These are phyloP conservation scores for Smutsia temminckii DNA, from an alignment of 2,797 vertebrate species.

Conservation along the genomic window DNA sequence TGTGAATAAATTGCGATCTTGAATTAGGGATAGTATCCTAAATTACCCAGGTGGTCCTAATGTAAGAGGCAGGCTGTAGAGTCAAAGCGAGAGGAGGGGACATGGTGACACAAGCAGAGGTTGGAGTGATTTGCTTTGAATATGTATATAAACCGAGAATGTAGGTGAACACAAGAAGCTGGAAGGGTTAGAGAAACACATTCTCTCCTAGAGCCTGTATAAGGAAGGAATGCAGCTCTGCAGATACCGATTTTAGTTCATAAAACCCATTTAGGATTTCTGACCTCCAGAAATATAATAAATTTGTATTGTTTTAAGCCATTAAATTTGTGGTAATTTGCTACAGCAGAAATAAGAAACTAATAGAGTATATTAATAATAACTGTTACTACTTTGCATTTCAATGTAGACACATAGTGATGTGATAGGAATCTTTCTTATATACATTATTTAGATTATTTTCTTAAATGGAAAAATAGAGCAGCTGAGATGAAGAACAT, in stretches of 20 bases:
- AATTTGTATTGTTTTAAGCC: not conserved
- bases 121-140: not conserved
- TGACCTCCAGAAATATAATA: not conserved
- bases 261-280: not conserved
- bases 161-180: not conserved
- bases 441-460: not conserved
- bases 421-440: not conserved
- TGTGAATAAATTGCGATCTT: not conserved
- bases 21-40: not conserved
- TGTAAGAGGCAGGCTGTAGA: not conserved
- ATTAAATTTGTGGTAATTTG: not conserved
- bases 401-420: not conserved
- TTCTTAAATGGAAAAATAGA: not conserved
- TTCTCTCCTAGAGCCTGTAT: not conserved
- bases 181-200: not conserved
- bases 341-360: not conserved
- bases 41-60: not conserved
- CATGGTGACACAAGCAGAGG: not conserved
- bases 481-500: no score
- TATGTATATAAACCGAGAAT: not conserved
- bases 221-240: not conserved
- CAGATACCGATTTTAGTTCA: not conserved
- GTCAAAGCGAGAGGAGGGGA: not conserved
- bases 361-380: not conserved
- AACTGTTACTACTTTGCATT: not conserved